Percentiles rank a stretch among this genome's conserved stretches.
phyloP scores from a whole-genome alignment of 2,797 vertebrate species.

The Acrocephalus scirpaceus region DNA sequence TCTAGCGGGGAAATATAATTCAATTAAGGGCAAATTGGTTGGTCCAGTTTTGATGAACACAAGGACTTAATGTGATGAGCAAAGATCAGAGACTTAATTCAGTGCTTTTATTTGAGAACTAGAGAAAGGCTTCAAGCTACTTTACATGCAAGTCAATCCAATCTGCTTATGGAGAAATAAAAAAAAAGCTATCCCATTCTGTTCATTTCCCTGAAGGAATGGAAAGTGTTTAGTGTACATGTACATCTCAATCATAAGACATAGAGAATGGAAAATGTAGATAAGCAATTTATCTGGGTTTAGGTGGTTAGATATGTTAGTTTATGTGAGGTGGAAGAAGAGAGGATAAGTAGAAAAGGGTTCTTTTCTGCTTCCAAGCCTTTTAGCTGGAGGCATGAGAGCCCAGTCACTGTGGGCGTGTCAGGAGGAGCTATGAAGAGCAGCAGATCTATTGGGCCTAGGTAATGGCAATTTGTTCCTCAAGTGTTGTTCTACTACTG shows the following conservation, averaged over 20 bases:
- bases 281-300: neutral
- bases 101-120: neutral
- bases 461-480: neutral
- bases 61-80: neutral
- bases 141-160: neutral
- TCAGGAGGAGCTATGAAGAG: neutral
- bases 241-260: neutral
- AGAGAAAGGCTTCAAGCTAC: conserved; percentile 8
- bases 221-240: neutral
- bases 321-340: neutral
- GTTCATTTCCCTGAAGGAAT: neutral
- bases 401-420: neutral
- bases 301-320: neutral
- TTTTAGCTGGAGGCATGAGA: neutral
- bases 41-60: neutral
- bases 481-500: neutral
- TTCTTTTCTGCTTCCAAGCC: neutral
- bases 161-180: neutral
- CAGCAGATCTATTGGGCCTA: neutral
- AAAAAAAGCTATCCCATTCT: neutral
- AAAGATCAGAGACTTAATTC: conserved; percentile 31
- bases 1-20: neutral
- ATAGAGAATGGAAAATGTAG: neutral
- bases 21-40: neutral
- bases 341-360: neutral